Evolutionary conservation across 2,888 invertebrate species (phyloP).

Genomic region (Apamea crenata): DNA sequence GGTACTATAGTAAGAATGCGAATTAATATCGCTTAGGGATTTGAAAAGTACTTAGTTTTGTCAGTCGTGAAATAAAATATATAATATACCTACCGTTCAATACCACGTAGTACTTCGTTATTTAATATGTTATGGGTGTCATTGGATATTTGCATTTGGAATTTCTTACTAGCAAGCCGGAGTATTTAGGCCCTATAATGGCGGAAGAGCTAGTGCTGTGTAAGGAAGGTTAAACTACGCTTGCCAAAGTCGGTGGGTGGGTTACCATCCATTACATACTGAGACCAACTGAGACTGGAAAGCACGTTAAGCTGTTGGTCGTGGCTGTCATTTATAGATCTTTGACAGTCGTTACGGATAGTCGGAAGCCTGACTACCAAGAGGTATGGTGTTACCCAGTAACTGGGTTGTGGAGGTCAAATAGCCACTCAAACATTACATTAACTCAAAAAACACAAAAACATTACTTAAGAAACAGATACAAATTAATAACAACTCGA

Average conservation of each 20-base stretch:
- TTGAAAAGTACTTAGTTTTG: background rate
- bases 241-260: background rate
- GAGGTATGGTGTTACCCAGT: background rate
- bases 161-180: background rate
- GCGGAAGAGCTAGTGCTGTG: background rate
- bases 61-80: conserved; percentile 42
- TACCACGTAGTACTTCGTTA: background rate
- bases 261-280: background rate
- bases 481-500: too few relatives aligned
- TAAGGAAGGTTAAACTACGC: background rate
- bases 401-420: background rate
- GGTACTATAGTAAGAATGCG: background rate
- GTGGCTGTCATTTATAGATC: background rate
- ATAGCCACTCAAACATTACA: too few relatives aligned
- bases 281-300: too few relatives aligned
- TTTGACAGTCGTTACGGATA: background rate
- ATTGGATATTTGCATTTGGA: background rate
- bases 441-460: too few relatives aligned
- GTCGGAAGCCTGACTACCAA: background rate
- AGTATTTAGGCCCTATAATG: background rate
- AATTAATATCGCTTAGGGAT: background rate
- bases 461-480: too few relatives aligned
- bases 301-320: background rate
- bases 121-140: background rate
- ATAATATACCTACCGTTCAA: conserved; percentile 11